Conservation (phyloP, 2,113 vertebrate genomes). For the Psophia crepitans region DNA sequence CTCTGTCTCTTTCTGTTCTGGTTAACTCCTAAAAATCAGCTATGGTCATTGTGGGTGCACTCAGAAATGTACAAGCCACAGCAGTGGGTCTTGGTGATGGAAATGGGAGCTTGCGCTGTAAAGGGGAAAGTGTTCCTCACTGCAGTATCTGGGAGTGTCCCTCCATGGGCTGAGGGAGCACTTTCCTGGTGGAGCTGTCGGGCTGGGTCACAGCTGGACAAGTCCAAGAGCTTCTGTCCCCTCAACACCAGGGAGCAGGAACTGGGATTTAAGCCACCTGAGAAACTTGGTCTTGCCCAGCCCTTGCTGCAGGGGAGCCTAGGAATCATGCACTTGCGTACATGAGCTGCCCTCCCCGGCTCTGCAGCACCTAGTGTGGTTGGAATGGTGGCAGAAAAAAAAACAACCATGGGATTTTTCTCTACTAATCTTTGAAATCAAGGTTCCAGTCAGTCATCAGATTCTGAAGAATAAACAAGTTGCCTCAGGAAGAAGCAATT, state of each 20-base stretch:
- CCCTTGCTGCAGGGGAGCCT: neutral
- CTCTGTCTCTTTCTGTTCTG: neutral
- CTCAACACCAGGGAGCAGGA: fast-evolving
- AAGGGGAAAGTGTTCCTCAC: neutral
- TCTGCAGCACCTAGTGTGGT: neutral
- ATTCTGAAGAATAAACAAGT: neutral
- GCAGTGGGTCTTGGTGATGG: neutral
- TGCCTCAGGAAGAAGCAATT: neutral
- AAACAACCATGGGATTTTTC: neutral
- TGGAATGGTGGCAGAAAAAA: neutral
- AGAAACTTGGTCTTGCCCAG: neutral
- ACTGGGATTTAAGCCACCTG: neutral
- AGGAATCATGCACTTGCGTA: neutral
- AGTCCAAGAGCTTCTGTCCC: neutral
- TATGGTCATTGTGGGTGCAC: neutral
- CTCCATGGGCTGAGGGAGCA: neutral
- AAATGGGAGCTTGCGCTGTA: neutral
- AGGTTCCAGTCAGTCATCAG: neutral
- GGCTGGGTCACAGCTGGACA: neutral
- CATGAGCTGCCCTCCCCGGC: neutral
- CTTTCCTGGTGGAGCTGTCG: neutral
- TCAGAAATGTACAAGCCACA: neutral
- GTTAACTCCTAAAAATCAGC: neutral
- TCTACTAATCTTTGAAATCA: neutral
- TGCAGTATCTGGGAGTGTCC: fast-evolving